Conservation (phyloP, 2,113 vertebrate species). For the Peromyscus californicus region DNA sequence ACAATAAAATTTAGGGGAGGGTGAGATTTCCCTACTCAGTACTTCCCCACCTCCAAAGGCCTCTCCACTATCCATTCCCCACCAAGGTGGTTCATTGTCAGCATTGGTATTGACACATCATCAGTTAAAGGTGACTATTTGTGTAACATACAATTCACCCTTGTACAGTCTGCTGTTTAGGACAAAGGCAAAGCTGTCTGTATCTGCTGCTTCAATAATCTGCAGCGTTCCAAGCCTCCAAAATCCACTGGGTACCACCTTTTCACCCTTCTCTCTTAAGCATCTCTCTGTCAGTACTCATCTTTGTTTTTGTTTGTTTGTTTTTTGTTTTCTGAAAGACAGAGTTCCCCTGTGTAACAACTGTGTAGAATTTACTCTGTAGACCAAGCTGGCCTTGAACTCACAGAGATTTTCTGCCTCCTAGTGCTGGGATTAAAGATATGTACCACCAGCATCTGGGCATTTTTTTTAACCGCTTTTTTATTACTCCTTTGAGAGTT, state of each 20-base stretch:
- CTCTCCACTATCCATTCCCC: not conserved
- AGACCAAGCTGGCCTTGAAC: not conserved
- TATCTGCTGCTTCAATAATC: not conserved
- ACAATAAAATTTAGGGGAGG: not conserved
- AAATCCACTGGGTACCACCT: not conserved
- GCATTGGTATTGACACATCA: not conserved
- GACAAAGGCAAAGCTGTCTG: not conserved
- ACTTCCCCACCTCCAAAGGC: fast-evolving
- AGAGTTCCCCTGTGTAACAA: too few relatives aligned
- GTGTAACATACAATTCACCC: not conserved
- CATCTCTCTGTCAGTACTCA: too few relatives aligned
- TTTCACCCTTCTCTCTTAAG: too few relatives aligned
- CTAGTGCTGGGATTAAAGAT: not conserved
- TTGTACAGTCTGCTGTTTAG: not conserved
- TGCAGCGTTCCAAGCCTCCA: not conserved
- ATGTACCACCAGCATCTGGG: not conserved
- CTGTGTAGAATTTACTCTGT: not conserved
- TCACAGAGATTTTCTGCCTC: not conserved
- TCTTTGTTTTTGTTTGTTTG: not conserved
- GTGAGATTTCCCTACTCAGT: not conserved
- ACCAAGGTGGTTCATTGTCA: not conserved
- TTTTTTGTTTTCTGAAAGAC: not conserved
- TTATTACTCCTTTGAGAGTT: not conserved
- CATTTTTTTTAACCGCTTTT: not conserved
- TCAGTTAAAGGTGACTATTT: not conserved